Conservation (phyloP, 2,113 vertebrate species). For the rabbit (Oryctolagus cuniculus) region DNA sequence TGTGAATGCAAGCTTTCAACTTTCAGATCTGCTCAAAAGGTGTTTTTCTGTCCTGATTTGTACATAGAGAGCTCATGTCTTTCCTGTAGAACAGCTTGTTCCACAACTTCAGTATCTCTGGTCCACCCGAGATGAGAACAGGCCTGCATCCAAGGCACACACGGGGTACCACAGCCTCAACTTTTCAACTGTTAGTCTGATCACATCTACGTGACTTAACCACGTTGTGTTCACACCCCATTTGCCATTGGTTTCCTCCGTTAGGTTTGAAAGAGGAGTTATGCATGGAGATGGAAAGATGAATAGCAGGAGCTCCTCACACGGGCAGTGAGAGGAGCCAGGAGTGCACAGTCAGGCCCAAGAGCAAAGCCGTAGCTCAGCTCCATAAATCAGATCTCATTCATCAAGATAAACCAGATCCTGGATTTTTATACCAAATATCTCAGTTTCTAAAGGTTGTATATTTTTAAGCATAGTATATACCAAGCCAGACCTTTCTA, state of each 20-base stretch:
- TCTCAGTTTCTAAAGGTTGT: conserved; percentile 29
- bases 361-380: background rate
- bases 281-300: background rate
- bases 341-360: accelerated
- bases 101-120: background rate
- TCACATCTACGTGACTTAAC: background rate
- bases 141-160: background rate
- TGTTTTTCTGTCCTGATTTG: background rate
- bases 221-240: background rate
- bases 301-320: background rate
- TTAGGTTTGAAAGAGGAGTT: background rate
- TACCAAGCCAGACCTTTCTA: background rate
- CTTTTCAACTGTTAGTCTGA: background rate
- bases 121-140: background rate
- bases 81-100: background rate
- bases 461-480: background rate
- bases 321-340: too few relatives aligned
- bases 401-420: background rate
- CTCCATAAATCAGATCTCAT: background rate
- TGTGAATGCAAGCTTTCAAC: background rate
- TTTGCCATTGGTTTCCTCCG: background rate
- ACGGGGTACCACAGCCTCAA: background rate
- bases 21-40: background rate
- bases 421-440: background rate
- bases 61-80: background rate